A percentile compares a stretch with the other conserved stretches of the same genome.
Evolutionary conservation across 2,797 vertebrate genomes (phyloP).

Genomic region (Smutsia gigantea): DNA sequence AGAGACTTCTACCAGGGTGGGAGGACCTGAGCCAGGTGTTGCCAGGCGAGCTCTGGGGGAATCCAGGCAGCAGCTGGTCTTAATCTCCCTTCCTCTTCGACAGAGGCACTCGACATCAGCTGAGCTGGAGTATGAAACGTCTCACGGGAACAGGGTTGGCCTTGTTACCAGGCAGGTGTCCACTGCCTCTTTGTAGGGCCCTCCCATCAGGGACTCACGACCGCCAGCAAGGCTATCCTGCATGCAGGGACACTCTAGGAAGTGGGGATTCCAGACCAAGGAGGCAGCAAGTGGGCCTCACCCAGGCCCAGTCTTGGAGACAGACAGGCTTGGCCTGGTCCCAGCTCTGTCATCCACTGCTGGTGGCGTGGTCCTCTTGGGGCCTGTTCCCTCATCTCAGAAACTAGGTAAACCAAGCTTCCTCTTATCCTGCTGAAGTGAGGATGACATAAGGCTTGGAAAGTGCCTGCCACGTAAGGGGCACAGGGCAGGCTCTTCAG

Average conservation of each 20-base stretch:
- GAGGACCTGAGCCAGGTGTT: background rate
- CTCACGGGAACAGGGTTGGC: background rate
- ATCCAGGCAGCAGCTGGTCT: constrained; percentile 16
- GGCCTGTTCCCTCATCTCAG: background rate
- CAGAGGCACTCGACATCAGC: background rate
- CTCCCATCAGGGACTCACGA: background rate
- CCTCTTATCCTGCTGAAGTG: background rate
- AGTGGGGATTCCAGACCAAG: background rate
- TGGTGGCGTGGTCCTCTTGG: background rate
- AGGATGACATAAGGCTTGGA: background rate
- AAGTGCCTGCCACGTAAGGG: fast-evolving
- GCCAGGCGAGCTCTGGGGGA: background rate
- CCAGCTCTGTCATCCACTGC: background rate
- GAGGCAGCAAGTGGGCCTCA: background rate
- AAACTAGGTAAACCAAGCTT: background rate
- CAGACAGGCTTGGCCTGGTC: background rate
- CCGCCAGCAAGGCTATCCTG: background rate
- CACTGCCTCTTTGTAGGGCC: fast-evolving
- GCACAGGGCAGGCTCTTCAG: background rate
- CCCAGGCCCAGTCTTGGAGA: background rate
- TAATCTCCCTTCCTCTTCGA: background rate
- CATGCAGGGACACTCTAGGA: background rate
- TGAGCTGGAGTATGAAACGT: background rate
- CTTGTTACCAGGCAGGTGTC: background rate
- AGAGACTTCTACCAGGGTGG: background rate